These are phyloP conservation scores for Pristionchus arcanus DNA, from an alignment of 2,888 invertebrate species.

Conservation along the genomic window DNA sequence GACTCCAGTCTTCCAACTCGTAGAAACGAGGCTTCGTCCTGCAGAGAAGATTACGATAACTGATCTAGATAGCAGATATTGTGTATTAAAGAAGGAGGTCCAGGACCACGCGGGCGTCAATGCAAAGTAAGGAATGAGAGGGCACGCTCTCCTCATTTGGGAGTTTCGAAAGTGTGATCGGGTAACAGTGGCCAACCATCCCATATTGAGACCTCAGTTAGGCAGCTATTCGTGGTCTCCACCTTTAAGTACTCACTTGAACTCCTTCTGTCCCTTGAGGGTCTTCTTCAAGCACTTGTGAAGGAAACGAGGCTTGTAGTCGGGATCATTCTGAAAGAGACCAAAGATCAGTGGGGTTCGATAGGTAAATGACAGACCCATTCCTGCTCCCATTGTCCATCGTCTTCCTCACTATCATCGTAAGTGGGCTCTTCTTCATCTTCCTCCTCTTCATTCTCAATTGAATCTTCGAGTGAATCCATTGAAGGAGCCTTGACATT, in stretches of 20 bases:
- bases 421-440: conserved; percentile 24
- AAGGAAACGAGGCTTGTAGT: conserved; percentile 48
- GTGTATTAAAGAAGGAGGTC: too few relatives aligned
- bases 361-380: neutral
- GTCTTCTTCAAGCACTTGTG: conserved; percentile 54
- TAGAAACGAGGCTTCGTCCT: conserved; percentile 16
- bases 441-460: conserved; percentile 2
- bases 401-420: conserved; percentile 43
- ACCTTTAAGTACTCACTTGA: conserved; percentile 39
- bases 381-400: conserved; percentile 38
- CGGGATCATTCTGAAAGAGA: neutral
- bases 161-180: too few relatives aligned
- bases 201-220: too few relatives aligned
- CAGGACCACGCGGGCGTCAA: too few relatives aligned
- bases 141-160: too few relatives aligned
- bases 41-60: neutral
- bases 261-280: conserved; percentile 35
- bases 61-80: neutral
- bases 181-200: too few relatives aligned
- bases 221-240: too few relatives aligned
- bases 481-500: neutral
- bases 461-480: conserved; percentile 1
- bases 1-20: conserved; percentile 44
- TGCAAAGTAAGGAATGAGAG: too few relatives aligned
- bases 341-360: neutral